Evolutionary conservation across 2,113 vertebrate genomes (phyloP).

Genomic region (Mustela lutreola): DNA sequence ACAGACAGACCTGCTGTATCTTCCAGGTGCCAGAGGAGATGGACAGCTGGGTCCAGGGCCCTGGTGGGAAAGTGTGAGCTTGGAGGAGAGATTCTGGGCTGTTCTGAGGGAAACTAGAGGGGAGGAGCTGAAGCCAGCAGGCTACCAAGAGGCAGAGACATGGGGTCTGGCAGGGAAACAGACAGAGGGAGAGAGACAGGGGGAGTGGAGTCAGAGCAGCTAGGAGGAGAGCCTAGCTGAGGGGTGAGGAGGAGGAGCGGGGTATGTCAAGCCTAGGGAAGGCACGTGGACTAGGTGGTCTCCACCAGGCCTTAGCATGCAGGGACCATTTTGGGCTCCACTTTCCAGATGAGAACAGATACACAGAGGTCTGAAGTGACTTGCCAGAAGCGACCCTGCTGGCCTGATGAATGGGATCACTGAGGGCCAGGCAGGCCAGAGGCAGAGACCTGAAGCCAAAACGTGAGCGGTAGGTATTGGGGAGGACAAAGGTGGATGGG

Average conservation of each 20-base stretch:
- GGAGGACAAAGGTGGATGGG: background rate
- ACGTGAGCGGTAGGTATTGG: rapidly evolving
- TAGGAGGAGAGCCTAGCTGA: too few species aligned
- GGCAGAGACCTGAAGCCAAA: background rate
- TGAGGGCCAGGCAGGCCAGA: background rate
- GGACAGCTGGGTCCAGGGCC: background rate
- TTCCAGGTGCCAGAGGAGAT: background rate
- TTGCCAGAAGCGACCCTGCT: background rate
- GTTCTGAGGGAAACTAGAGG: background rate
- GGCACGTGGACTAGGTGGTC: background rate
- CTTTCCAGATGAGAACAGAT: background rate
- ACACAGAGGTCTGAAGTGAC: background rate
- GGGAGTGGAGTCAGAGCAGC: background rate
- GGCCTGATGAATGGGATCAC: background rate
- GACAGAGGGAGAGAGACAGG: background rate
- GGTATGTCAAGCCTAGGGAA: background rate
- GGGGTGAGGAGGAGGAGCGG: background rate
- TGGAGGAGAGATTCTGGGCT: background rate
- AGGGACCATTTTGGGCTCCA: background rate
- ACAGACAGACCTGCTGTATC: background rate
- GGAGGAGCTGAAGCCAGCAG: background rate
- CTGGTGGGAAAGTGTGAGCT: background rate
- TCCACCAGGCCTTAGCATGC: background rate
- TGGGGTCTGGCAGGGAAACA: background rate
- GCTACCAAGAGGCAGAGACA: background rate